phyloP scores from a whole-genome alignment of 2,113 vertebrate species.

The Cephalopholis sonnerati region DNA sequence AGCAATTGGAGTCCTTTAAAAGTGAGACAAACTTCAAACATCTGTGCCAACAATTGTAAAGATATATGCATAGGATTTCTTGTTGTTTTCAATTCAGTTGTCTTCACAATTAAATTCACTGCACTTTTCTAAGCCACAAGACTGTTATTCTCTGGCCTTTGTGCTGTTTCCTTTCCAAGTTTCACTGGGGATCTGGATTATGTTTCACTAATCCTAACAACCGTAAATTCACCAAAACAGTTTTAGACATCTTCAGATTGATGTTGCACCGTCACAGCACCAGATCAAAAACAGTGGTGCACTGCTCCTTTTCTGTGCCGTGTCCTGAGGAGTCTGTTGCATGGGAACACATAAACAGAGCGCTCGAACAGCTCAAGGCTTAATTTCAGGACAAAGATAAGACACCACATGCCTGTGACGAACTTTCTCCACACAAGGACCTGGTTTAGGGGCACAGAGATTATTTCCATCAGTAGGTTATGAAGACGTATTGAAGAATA shows the following conservation, averaged over 20 bases:
- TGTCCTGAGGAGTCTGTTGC: slow-evolving; percentile 40
- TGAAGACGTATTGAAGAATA: not conserved
- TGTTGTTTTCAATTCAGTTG: slow-evolving; percentile 1
- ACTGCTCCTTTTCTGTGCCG: slow-evolving; percentile 38
- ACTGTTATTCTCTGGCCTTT: slow-evolving; percentile 16
- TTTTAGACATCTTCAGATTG: slow-evolving; percentile 62
- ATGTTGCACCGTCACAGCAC: slow-evolving; percentile 46
- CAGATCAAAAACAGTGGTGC: slow-evolving; percentile 49
- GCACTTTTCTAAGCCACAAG: not conserved
- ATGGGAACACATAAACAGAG: slow-evolving; percentile 65
- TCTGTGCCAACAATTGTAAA: not conserved
- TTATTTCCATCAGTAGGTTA: not conserved
- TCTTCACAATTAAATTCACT: not conserved
- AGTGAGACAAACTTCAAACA: not conserved
- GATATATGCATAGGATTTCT: not conserved
- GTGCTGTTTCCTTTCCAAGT: slow-evolving; percentile 54
- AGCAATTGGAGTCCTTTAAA: not conserved
- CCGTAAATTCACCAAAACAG: slow-evolving; percentile 54
- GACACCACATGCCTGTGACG: slow-evolving; percentile 41
- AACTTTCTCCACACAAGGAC: slow-evolving; percentile 38
- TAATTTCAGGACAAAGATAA: slow-evolving; percentile 55
- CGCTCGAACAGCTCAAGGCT: slow-evolving; percentile 32
- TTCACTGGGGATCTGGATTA: slow-evolving; percentile 67
- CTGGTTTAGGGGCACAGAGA: not conserved
- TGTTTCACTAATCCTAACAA: slow-evolving; percentile 70